Conservation (phyloP, 2,797 vertebrate genomes). For the Gorsachius magnificus region DNA sequence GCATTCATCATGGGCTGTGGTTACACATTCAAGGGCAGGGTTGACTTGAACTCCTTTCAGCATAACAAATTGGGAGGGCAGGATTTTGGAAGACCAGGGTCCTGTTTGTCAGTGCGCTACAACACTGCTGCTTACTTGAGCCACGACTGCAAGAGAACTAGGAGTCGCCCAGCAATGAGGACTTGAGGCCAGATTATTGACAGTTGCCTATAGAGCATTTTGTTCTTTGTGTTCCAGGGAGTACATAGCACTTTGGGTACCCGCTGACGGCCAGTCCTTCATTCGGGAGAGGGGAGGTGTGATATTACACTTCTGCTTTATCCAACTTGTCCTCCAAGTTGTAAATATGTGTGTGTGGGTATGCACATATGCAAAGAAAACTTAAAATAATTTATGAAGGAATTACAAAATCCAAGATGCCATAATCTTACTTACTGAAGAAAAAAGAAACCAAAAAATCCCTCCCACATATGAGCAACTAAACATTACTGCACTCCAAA, state of each 20-base stretch:
- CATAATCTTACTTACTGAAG: background rate
- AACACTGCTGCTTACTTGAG: background rate
- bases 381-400: conserved; percentile 64
- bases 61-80: background rate
- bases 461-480: background rate
- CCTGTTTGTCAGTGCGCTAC: background rate
- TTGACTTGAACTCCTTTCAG: background rate
- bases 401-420: conserved; percentile 24
- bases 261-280: background rate
- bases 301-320: conserved; percentile 56
- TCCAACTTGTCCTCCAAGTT: conserved; percentile 43
- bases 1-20: background rate
- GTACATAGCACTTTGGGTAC: background rate
- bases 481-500: background rate
- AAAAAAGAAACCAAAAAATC: background rate
- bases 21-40: background rate
- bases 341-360: conserved; percentile 56
- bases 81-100: background rate
- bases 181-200: background rate
- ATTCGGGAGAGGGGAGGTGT: conserved; percentile 26
- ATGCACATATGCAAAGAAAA: conserved; percentile 60
- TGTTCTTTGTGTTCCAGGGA: conserved; percentile 9
- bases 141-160: background rate
- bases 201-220: background rate
- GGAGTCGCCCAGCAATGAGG: background rate